Evolutionary conservation across 2,113 vertebrate genomes (phyloP).

Genomic region (Hippoglossus stenolepis): DNA sequence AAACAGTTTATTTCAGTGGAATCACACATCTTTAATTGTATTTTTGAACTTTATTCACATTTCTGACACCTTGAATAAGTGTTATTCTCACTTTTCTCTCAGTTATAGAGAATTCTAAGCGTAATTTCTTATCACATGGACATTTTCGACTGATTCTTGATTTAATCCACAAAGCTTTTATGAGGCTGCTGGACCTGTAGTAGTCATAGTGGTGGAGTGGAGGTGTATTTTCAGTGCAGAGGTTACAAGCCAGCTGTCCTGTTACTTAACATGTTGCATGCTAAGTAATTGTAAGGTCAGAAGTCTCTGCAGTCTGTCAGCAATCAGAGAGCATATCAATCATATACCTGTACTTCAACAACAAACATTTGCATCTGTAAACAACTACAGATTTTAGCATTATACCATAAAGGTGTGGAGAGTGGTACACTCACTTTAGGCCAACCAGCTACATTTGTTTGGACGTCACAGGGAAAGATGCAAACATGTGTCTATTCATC

Average conservation of each 20-base stretch:
- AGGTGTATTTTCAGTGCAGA: slow-evolving; percentile 6
- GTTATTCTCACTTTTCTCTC: background rate
- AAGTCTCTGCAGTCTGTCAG: background rate
- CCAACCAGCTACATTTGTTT: background rate
- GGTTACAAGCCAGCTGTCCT: background rate
- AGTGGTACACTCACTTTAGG: background rate
- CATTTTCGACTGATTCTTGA: background rate
- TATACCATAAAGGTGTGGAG: background rate
- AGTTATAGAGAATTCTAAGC: no score
- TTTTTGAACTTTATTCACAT: slow-evolving; percentile 1
- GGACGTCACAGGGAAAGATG: background rate
- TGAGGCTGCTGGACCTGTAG: background rate
- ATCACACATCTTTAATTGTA: background rate
- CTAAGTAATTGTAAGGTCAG: background rate
- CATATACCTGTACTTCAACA: background rate
- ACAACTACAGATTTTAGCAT: background rate
- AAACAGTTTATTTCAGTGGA: background rate
- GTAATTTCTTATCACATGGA: background rate
- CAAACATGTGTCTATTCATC: background rate
- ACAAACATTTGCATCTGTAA: background rate
- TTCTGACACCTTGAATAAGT: slow-evolving; percentile 9
- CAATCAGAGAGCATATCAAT: background rate
- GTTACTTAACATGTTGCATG: slow-evolving; percentile 4
- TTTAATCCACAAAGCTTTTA: background rate
- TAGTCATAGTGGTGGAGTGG: background rate